phyloP scores from a whole-genome alignment of 2,113 vertebrate species.

The Petromus typicus region DNA sequence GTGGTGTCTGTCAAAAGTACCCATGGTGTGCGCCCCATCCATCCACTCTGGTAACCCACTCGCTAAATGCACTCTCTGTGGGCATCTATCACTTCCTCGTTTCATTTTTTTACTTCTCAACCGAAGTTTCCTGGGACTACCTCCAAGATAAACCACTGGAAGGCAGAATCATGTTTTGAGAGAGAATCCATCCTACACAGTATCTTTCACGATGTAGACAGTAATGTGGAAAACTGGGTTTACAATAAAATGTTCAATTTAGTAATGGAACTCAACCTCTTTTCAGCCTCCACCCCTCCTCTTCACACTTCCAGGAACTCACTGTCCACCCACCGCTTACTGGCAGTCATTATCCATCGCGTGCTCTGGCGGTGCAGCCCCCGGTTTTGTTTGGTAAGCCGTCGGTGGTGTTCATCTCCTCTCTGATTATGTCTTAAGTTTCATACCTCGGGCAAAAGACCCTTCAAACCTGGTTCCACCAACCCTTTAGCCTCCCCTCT shows the following conservation, averaged over 20 bases:
- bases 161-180: background rate
- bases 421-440: background rate
- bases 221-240: background rate
- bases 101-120: background rate
- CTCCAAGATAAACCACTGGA: constrained; percentile 4
- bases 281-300: background rate
- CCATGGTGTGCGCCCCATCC: background rate
- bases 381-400: background rate
- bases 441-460: background rate
- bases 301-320: background rate
- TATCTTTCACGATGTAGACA: background rate
- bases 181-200: constrained; percentile 4
- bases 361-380: background rate
- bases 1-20: background rate
- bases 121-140: background rate
- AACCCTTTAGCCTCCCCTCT: background rate
- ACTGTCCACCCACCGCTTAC: background rate
- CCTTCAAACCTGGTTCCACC: background rate
- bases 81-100: background rate
- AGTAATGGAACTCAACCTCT: background rate
- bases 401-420: background rate
- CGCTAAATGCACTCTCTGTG: background rate
- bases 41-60: background rate
- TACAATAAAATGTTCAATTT: background rate
- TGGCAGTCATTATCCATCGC: background rate